These are phyloP conservation scores for Diarsia rubi DNA, from an alignment of 2,888 invertebrate species.

Conservation along the genomic window DNA sequence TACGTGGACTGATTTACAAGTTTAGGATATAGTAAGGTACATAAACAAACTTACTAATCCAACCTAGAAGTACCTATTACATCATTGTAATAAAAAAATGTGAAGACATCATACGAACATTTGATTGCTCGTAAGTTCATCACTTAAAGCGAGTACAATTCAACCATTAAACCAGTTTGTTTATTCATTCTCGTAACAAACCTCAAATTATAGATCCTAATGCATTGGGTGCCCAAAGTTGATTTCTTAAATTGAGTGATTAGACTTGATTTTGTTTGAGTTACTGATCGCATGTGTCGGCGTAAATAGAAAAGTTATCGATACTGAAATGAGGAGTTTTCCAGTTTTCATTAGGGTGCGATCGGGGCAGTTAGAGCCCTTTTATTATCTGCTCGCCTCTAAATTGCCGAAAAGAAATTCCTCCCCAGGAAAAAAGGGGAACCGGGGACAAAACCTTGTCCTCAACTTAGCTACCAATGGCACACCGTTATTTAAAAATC, in stretches of 20 bases:
- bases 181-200: slow-evolving; percentile 34
- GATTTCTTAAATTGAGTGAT: slow-evolving; percentile 69
- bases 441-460: slow-evolving; percentile 88
- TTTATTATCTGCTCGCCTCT: slow-evolving; percentile 91
- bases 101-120: not conserved
- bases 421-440: slow-evolving; percentile 87
- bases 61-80: not conserved
- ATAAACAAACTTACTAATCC: not conserved
- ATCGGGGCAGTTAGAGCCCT: slow-evolving; percentile 90
- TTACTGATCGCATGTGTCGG: slow-evolving; percentile 73
- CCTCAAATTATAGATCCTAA: slow-evolving; percentile 56
- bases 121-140: not conserved
- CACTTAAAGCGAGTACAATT: slow-evolving; percentile 2
- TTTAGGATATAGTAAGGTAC: not conserved
- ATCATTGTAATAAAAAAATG: not conserved
- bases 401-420: slow-evolving; percentile 91
- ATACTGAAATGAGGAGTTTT: slow-evolving; percentile 87
- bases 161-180: slow-evolving; percentile 44
- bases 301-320: slow-evolving; percentile 83
- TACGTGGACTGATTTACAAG: not conserved
- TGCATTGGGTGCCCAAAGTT: slow-evolving; percentile 43
- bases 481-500: slow-evolving; percentile 90
- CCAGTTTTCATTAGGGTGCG: slow-evolving; percentile 90
- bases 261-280: slow-evolving; percentile 69
- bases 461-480: slow-evolving; percentile 87